These are phyloP conservation scores for Arenaria interpres DNA, from an alignment of 2,113 vertebrate genomes.

Conservation along the genomic window DNA sequence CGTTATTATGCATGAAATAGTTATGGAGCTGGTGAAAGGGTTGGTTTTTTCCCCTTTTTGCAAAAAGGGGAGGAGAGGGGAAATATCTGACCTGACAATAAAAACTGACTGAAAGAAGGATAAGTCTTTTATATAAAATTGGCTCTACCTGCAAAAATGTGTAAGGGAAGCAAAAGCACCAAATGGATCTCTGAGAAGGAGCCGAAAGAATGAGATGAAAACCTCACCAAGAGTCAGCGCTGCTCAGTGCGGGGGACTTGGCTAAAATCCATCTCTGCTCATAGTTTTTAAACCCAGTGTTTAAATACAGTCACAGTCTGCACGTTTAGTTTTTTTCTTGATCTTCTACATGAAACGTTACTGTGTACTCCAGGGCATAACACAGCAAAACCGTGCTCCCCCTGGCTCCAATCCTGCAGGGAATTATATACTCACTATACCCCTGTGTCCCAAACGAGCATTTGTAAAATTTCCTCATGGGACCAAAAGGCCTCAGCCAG, in stretches of 20 bases:
- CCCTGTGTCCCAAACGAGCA: neutral
- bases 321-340: neutral
- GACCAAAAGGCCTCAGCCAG: neutral
- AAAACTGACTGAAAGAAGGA: neutral
- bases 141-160: neutral
- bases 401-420: neutral
- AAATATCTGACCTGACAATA: constrained; percentile 22
- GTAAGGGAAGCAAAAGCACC: neutral
- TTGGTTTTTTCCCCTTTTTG: neutral
- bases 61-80: neutral
- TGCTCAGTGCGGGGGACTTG: neutral
- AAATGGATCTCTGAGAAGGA: neutral
- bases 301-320: neutral
- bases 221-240: neutral
- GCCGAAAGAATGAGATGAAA: neutral
- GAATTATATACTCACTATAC: neutral
- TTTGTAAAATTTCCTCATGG: neutral
- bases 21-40: constrained; percentile 50
- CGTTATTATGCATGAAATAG: constrained; percentile 74
- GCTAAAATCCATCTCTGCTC: neutral
- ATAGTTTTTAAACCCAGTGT: neutral
- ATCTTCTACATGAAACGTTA: neutral
- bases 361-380: neutral
- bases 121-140: neutral
- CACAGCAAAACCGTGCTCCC: neutral